Base-by-base conservation (phyloP, 2,888 invertebrate genomes). In the Archips crataeganus region DNA sequence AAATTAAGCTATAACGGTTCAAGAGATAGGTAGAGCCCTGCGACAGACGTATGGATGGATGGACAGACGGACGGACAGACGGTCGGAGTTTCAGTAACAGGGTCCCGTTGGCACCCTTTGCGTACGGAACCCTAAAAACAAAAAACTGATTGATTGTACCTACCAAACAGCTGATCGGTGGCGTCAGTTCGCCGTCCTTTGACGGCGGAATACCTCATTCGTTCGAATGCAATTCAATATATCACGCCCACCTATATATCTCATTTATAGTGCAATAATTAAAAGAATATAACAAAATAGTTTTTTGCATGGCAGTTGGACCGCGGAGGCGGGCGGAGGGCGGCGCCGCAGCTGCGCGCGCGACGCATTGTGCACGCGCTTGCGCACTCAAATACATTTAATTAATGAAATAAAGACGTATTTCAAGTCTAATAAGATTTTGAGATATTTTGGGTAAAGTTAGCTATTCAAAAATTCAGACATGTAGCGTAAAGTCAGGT, bases 321-420 rank as follows among this genome's bases (percentile, higher is more conserved):
- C 42, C 66, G 87, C 84, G 85, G 83, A 73, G 77, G 81, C 80
- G 90, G 91, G 90, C 90, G 90, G 90, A 83, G 88, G 89, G 87
- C 89, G 89, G 85, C 77, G 76, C 77, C 82, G 84, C 87, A 86
- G 81, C 82, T 92, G 93, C 90, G 92, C 89, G 86, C 85, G 91
- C 91, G 90, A 82, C 85, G 77, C 75, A 36, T 65, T 75, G 66
- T 69, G 68, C 70, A 63, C 80, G 77, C 77, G 79, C 80, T 79
- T 60, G 57, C 70, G 61, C 74, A 71, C 63, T 72, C 72, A 66
- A 72, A 74, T 68, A 54, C 68, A 34, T 68, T 70, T 75, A 71
- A 76, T 71, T 72, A 68, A 63, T 54, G 39, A 63, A 66, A 74
- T 54, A 39, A 49, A 49, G 23, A 59, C 54, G 23, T 64, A 39